Conservation (phyloP, 2,888 invertebrate genomes). For the Oxytorus armatus region DNA sequence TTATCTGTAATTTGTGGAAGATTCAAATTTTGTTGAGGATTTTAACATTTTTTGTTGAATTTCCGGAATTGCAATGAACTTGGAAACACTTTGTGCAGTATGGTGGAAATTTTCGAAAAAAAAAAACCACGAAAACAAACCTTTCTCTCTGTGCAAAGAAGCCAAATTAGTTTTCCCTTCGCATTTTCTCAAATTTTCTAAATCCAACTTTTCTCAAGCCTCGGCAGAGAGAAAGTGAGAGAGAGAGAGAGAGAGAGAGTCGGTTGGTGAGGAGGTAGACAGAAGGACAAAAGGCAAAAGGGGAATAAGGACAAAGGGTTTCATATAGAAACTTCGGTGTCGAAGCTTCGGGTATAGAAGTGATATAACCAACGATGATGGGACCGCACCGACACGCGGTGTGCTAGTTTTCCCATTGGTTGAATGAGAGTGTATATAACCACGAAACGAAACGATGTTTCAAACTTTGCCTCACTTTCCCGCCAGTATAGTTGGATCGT, state of each 20-base stretch:
- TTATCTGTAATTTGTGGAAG: too few species aligned
- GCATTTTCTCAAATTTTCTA: neutral
- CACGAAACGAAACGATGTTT: slow-evolving; percentile 36
- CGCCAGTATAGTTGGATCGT: slow-evolving; percentile 33
- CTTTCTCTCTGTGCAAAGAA: neutral
- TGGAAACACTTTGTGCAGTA: neutral
- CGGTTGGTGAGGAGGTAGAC: slow-evolving; percentile 31
- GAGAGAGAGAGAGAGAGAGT: slow-evolving; percentile 31
- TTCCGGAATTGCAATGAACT: too few species aligned
- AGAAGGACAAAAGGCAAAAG: slow-evolving; percentile 14
- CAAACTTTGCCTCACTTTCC: slow-evolving; percentile 58
- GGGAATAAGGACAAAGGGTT: slow-evolving; percentile 46
- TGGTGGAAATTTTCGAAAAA: neutral
- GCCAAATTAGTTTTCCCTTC: neutral
- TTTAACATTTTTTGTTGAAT: too few species aligned
- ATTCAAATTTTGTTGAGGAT: too few species aligned
- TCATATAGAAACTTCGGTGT: slow-evolving; percentile 16
- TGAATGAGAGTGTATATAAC: slow-evolving; percentile 3
- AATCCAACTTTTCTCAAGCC: neutral
- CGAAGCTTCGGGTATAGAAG: slow-evolving; percentile 48
- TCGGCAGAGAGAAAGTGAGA: slow-evolving; percentile 10
- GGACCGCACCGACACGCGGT: slow-evolving; percentile 26
- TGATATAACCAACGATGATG: slow-evolving; percentile 50
- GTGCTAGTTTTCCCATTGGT: slow-evolving; percentile 34
- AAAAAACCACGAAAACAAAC: neutral